phyloP scores from a whole-genome alignment of 2,888 invertebrate species.

The Caenorhabditis sinica region DNA sequence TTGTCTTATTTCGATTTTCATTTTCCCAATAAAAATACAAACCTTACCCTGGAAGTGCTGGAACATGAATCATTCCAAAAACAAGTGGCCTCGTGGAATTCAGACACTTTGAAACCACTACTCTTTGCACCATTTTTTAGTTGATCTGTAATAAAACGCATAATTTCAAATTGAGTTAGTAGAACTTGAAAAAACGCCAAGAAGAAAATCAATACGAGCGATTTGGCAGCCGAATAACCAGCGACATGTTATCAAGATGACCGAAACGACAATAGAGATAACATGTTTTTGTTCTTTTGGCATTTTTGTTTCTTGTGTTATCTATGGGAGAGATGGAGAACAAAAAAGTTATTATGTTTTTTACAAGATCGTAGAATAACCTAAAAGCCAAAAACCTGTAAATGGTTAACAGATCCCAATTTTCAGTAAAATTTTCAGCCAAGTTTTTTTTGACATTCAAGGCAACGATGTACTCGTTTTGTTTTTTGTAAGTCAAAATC shows the following conservation, averaged over 20 bases:
- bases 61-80: slow-evolving; percentile 82
- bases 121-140: slow-evolving; percentile 41
- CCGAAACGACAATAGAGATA: slow-evolving; percentile 30
- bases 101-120: slow-evolving; percentile 47
- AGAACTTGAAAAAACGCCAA: slow-evolving; percentile 1
- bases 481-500: too few relatives aligned
- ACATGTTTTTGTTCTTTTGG: slow-evolving; percentile 23
- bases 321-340: neutral
- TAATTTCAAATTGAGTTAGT: too few relatives aligned
- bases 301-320: neutral
- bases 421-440: too few relatives aligned
- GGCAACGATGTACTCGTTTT: too few relatives aligned
- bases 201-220: slow-evolving; percentile 26
- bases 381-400: too few relatives aligned
- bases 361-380: too few relatives aligned
- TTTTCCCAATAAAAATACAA: slow-evolving; percentile 10
- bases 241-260: slow-evolving; percentile 44
- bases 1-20: neutral
- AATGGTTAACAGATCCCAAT: too few relatives aligned
- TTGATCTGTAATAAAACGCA: neutral
- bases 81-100: slow-evolving; percentile 71
- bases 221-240: slow-evolving; percentile 23
- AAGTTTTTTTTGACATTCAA: too few relatives aligned
- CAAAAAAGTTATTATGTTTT: neutral
- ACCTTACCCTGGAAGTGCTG: slow-evolving; percentile 71